Evolutionary conservation across 2,888 invertebrate species (phyloP).

Genomic region (Meiosimyza decipiens): DNA sequence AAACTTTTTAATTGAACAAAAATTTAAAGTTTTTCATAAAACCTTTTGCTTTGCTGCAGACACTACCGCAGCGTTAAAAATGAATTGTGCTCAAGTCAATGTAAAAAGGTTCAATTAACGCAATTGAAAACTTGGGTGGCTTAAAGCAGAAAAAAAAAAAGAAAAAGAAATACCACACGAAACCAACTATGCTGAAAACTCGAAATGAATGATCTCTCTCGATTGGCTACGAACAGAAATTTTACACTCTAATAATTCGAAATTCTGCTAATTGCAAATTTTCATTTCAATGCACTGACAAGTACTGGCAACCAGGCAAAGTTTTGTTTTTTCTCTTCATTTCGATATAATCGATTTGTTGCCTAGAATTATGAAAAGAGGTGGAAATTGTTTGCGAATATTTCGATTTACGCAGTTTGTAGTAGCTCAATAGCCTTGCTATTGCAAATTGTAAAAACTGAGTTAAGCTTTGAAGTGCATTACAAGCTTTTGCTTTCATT

Average conservation of each 20-base stretch:
- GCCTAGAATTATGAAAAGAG: too few relatives aligned
- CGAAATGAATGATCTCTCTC: neutral
- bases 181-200: too few relatives aligned
- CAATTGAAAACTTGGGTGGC: slow-evolving; percentile 10
- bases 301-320: slow-evolving; percentile 37
- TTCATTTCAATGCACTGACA: slow-evolving; percentile 40
- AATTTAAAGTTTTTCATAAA: neutral
- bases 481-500: too few relatives aligned
- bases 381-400: too few relatives aligned
- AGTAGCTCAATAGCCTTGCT: too few relatives aligned
- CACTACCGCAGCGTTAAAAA: neutral
- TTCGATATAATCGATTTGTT: too few relatives aligned
- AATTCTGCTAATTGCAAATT: slow-evolving; percentile 31
- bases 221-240: slow-evolving; percentile 40
- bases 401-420: too few relatives aligned
- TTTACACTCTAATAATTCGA: slow-evolving; percentile 49
- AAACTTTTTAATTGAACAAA: slow-evolving; percentile 5
- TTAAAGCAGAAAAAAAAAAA: too few relatives aligned
- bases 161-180: too few relatives aligned
- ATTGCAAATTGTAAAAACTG: too few relatives aligned
- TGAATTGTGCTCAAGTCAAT: neutral
- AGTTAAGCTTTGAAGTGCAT: too few relatives aligned
- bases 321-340: too few relatives aligned
- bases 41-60: neutral
- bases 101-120: slow-evolving; percentile 23